A percentile compares a stretch with the other conserved stretches of the same genome.
Evolutionary conservation across 1,140 invertebrate species (phyloP).

Genomic region (Armadillidium nasatum): DNA sequence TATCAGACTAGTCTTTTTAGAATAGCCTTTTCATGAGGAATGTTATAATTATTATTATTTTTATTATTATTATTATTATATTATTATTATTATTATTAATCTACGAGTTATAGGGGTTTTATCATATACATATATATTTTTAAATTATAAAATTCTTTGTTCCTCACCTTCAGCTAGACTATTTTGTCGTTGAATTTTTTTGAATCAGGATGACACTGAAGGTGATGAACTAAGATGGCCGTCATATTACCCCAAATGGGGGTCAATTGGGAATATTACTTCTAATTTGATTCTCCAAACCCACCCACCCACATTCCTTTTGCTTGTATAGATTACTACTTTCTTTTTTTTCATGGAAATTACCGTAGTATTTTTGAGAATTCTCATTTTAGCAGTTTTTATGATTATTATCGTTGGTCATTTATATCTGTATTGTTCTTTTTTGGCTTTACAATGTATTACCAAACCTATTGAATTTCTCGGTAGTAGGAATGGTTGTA

Average conservation of each 20-base stretch:
- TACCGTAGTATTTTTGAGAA: too few species aligned
- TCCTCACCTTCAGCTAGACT: neutral
- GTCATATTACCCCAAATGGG: slow-evolving; percentile 2
- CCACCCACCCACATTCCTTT: neutral
- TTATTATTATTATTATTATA: too few species aligned
- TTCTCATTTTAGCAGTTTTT: too few species aligned
- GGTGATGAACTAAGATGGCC: neutral
- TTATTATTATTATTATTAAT: too few species aligned
- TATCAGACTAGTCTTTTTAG: slow-evolving; percentile 38
- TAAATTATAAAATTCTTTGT: neutral
- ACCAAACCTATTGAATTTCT: too few species aligned
- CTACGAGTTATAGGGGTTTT: slow-evolving; percentile 35
- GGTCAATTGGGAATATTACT: neutral
- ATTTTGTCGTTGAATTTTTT: neutral
- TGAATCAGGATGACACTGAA: neutral
- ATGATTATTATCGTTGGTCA: too few species aligned
- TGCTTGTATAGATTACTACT: too few species aligned
- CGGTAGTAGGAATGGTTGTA: too few species aligned
- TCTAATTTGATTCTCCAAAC: neutral
- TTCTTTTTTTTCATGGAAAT: too few species aligned
- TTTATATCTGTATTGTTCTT: too few species aligned
- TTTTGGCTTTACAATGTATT: too few species aligned
- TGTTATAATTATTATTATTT: neutral
- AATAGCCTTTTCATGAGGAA: slow-evolving; percentile 21
- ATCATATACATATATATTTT: slow-evolving; percentile 38